Evolutionary conservation across 2,113 vertebrate species (phyloP).

Genomic region (Circaetus cinerascens): DNA sequence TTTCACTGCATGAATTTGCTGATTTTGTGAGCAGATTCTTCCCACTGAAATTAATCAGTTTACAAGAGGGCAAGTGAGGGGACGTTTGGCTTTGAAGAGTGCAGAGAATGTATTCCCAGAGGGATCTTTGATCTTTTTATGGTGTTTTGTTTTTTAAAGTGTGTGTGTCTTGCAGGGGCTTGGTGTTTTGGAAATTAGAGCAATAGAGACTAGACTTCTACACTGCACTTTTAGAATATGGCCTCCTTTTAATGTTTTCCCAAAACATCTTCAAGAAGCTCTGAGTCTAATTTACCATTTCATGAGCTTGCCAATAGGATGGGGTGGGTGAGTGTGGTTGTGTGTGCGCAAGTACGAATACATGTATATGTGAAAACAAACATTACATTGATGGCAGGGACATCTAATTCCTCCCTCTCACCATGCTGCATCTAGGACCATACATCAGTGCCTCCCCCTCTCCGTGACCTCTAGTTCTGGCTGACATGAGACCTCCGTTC

Average conservation of each 20-base stretch:
- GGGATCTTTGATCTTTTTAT: constrained; percentile 47
- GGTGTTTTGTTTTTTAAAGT: constrained; percentile 31
- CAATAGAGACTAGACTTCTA: background rate
- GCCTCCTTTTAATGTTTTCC: background rate
- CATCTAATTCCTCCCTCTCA: background rate
- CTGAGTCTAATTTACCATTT: background rate
- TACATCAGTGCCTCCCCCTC: background rate
- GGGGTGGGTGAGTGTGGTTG: background rate
- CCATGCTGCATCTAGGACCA: background rate
- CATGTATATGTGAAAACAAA: background rate
- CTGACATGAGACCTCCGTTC: background rate
- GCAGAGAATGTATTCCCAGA: constrained; percentile 1
- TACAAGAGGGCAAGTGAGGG: constrained; percentile 18
- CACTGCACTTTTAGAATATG: background rate
- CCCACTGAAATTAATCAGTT: constrained; percentile 18
- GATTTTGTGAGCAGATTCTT: background rate
- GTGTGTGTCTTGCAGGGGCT: background rate
- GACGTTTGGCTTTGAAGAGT: constrained; percentile 14
- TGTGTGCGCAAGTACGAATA: background rate
- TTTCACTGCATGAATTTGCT: background rate
- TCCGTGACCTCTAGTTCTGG: background rate
- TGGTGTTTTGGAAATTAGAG: background rate
- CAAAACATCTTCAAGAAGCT: background rate
- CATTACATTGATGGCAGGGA: background rate
- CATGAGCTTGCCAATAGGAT: background rate